Evolutionary conservation across 2,113 vertebrate species (phyloP).

Genomic region (Eulemur macaco): DNA sequence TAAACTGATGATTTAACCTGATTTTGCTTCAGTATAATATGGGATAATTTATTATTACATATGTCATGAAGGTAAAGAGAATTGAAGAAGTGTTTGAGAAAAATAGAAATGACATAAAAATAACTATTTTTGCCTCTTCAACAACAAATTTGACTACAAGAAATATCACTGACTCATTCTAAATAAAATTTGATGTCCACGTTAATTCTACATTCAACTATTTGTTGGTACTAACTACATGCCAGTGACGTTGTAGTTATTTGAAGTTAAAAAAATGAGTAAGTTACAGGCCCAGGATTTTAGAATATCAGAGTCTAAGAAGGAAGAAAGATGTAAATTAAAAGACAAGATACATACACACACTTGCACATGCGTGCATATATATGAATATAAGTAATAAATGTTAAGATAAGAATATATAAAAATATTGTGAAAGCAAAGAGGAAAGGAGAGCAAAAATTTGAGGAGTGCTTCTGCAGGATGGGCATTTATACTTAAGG

Average conservation of each 20-base stretch:
- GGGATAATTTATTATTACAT: not conserved
- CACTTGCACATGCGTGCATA: not conserved
- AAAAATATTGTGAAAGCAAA: not conserved
- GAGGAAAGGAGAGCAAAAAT: not conserved
- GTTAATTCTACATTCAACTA: not conserved
- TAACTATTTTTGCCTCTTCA: not conserved
- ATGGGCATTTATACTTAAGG: not conserved
- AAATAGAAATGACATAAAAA: slow-evolving; percentile 1
- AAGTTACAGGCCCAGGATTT: not conserved
- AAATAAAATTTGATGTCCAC: not conserved
- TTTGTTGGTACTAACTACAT: not conserved
- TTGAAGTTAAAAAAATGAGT: not conserved
- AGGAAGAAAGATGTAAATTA: not conserved
- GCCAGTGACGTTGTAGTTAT: not conserved
- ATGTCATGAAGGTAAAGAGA: not conserved
- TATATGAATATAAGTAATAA: not conserved
- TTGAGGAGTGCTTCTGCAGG: not conserved
- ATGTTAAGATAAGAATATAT: not conserved
- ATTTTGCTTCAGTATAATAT: not conserved
- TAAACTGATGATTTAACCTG: not conserved
- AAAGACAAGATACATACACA: not conserved
- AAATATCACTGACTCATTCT: not conserved
- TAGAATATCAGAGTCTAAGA: not conserved
- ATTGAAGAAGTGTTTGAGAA: not conserved
- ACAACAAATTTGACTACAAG: not conserved